phyloP scores from a whole-genome alignment of 2,888 invertebrate species.

The Perizoma affinitatum region DNA sequence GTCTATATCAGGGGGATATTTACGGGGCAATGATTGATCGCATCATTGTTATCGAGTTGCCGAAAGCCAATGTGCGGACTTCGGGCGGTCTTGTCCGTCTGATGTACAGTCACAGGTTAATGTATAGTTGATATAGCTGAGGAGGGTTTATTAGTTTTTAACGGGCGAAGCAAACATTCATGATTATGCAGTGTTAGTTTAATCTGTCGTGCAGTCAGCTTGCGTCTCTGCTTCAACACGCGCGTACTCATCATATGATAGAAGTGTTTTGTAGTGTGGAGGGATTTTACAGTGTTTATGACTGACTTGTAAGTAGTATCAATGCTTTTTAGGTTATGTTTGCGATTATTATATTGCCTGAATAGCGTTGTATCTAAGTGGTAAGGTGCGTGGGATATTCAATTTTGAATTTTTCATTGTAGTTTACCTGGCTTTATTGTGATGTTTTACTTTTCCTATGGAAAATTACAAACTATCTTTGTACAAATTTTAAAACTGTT shows the following conservation, averaged over 20 bases:
- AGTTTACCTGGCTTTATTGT: too few relatives aligned
- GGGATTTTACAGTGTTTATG: constrained; percentile 48
- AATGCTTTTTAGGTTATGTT: neutral
- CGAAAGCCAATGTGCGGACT: constrained; percentile 23
- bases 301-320: constrained; percentile 56
- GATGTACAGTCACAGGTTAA: constrained; percentile 32
- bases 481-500: too few relatives aligned
- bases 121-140: constrained; percentile 12
- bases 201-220: constrained; percentile 64
- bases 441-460: too few relatives aligned
- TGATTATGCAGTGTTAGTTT: constrained; percentile 63
- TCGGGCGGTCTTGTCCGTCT: constrained; percentile 17
- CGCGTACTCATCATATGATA: constrained; percentile 52
- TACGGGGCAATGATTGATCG: constrained; percentile 72
- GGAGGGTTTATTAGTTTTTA: constrained; percentile 62
- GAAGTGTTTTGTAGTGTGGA: constrained; percentile 4
- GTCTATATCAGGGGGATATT: constrained; percentile 70
- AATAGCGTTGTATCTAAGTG: too few relatives aligned
- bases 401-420: too few relatives aligned
- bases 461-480: too few relatives aligned
- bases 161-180: constrained; percentile 63
- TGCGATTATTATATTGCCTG: too few relatives aligned
- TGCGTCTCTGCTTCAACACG: constrained; percentile 55
- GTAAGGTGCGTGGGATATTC: too few relatives aligned
- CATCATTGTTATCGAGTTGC: constrained; percentile 63